These are phyloP conservation scores for Drosophila obscura DNA, from an alignment of 1,140 invertebrate genomes.

Conservation along the genomic window DNA sequence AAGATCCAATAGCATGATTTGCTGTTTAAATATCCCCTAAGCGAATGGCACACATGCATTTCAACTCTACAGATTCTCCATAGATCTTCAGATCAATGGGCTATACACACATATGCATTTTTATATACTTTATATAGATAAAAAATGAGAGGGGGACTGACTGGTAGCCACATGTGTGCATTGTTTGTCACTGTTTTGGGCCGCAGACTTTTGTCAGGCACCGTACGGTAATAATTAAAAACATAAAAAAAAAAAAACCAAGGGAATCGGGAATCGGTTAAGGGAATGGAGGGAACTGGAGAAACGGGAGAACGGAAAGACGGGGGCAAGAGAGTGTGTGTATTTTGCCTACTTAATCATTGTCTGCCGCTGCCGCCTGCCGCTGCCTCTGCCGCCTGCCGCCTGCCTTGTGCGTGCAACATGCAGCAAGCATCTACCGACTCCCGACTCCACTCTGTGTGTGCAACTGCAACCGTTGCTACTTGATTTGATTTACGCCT, in stretches of 20 bases:
- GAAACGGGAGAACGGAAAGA: constrained; percentile 2
- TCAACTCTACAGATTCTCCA: too few species aligned
- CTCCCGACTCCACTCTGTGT: constrained; percentile 5
- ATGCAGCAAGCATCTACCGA: constrained; percentile 52
- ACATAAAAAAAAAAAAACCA: constrained; percentile 66
- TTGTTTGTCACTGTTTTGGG: constrained; percentile 43
- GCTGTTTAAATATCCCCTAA: too few species aligned
- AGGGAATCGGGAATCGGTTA: constrained; percentile 32
- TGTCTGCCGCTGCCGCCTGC: constrained; percentile 50
- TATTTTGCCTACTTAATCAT: constrained; percentile 82
- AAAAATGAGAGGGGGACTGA: background rate
- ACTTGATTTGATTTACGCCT: constrained; percentile 83
- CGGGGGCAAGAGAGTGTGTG: background rate
- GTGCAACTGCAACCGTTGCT: constrained; percentile 52
- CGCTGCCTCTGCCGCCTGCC: background rate
- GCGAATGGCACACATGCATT: too few species aligned
- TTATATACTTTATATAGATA: too few species aligned
- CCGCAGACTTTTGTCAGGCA: constrained; percentile 66
- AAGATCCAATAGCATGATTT: constrained; percentile 6
- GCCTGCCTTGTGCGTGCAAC: constrained; percentile 63
- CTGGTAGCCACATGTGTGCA: constrained; percentile 36
- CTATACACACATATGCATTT: too few species aligned
- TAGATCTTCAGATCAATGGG: too few species aligned
- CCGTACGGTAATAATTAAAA: constrained; percentile 81
- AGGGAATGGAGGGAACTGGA: constrained; percentile 13